A percentile compares a stretch with the other conserved stretches of the same genome.
Evolutionary conservation across 2,888 invertebrate genomes (phyloP).

Genomic region (Napeogenes sylphis): DNA sequence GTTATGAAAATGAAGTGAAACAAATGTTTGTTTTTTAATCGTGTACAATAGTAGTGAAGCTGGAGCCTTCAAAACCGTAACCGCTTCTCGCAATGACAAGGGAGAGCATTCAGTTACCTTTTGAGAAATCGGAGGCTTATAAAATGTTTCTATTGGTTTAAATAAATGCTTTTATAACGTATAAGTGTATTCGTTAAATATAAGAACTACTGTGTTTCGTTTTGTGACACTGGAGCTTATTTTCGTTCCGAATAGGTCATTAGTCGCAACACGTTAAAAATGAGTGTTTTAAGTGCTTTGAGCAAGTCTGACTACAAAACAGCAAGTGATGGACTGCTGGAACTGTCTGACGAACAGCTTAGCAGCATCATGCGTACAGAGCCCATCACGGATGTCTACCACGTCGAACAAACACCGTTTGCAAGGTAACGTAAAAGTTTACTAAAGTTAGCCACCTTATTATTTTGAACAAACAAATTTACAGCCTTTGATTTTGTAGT

Average conservation of each 20-base stretch:
- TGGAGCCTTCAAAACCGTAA: constrained; percentile 63
- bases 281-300: constrained; percentile 75
- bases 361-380: constrained; percentile 83
- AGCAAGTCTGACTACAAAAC: constrained; percentile 77
- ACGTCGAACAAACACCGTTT: constrained; percentile 89
- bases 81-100: constrained; percentile 77
- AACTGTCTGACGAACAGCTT: constrained; percentile 82
- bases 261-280: constrained; percentile 73
- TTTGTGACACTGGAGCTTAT: constrained; percentile 62
- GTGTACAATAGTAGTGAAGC: constrained; percentile 64
- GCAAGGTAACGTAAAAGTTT: constrained; percentile 80
- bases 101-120: constrained; percentile 75
- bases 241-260: constrained; percentile 62
- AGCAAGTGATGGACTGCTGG: constrained; percentile 84
- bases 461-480: not conserved
- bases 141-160: constrained; percentile 75
- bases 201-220: constrained; percentile 73
- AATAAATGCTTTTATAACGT: constrained; percentile 64
- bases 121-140: constrained; percentile 75
- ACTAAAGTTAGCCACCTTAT: constrained; percentile 21
- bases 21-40: constrained; percentile 67
- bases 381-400: constrained; percentile 86
- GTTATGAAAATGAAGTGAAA: constrained; percentile 70
- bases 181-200: constrained; percentile 72
- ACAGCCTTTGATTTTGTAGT: not conserved